Evolutionary conservation across 2,797 vertebrate genomes (phyloP), one percentile per base, ranked within the genome.

Genomic region (Smutsia temminckii): DNA sequence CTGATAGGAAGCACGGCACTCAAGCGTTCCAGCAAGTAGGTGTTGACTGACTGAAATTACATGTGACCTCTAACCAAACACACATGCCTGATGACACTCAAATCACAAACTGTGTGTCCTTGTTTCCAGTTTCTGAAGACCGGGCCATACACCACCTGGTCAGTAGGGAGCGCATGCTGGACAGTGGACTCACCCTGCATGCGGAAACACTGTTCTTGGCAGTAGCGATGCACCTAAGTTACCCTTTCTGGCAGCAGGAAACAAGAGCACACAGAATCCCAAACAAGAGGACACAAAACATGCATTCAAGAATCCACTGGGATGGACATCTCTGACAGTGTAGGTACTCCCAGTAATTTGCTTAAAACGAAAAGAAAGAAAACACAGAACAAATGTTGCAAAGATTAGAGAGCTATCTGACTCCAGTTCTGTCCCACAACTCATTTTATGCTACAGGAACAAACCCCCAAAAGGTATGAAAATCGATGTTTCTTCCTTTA

Each of bases 101-200:
- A 20, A 6, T 2, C 14, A 46, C 3, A 6, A 8, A n/a, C 3
- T 46, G 23, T 0, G n/a, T 1, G 8, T 13, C 20, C 27, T 0
- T 5, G 20, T 29, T 27, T 34, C 27, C 21, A 11, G 3, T 34
- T n/a, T 34, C 57, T 14, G 14, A 55, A 18, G 25, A 18, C 46
- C 21, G 14, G 57, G 21, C 57, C 68, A 25, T 3, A 27, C 5
- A 8, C 32, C 11, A 21, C 23, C 37, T 59, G 17, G 0, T 40
- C 29, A 46, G 46, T 10, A 46, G 46, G 46, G 46, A 46, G 46
- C 46, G 11, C 46, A 2, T 46, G 12, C 9, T n/a, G n/a, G 55
- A 37, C 32, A 27, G 27, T 13, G 25, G 68, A 17, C 6, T 64
- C 12, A 1, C 25, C 53, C 21, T 29, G 8, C 4, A 0, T 2